Evolutionary conservation across 1,140 invertebrate species (phyloP), one percentile per base, ranked within the genome.

Genomic region (Pinna nobilis): DNA sequence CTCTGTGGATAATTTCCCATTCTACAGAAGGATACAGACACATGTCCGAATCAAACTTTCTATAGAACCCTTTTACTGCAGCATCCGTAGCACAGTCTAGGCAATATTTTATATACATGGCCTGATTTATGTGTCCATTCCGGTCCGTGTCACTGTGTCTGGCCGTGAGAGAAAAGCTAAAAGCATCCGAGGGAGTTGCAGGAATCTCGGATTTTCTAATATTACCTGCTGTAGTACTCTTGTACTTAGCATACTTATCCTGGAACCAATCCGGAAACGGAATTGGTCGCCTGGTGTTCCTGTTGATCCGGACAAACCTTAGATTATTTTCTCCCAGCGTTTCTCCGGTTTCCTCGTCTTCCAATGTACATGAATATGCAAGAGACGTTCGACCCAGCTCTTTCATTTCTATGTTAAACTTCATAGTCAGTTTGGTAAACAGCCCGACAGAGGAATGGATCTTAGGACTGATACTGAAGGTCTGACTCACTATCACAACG

Each of bases 251-350:
- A 15, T 69, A 70, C 28, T 57, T 59, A 13, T 63, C 60, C 15
- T 65, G 53, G 39, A 69, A 75, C 50, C 49, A 64, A 5, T 50
- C 60, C 9, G 73, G 73, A 50, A 75, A 65, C 51, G 37, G 39
- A 25, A 60, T 44, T 20, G 73, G 35, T 30, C 61, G 50, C 39
- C 73, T 64, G 11, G 66, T 70, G 18, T 57, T 32, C 5, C 59
- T 57, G 39, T 64, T 50, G 11, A 75, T 65, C 23, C 61, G 37
- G 1, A 75, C 73, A 18, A 59, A 70, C 20, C 70, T 75, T 0
- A 70, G 13, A 5, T 59, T 20, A 44, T 70, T 65, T 39, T 68
- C 47, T 23, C 50, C 73, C 20, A 70, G 53, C 23, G 37, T 30
- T 39, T 47, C 30, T 13, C 53, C 67, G 20, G 65, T 68, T 5